phyloP scores from a whole-genome alignment of 1,140 invertebrate genomes.

The Macrotrachela quadricornifera region DNA sequence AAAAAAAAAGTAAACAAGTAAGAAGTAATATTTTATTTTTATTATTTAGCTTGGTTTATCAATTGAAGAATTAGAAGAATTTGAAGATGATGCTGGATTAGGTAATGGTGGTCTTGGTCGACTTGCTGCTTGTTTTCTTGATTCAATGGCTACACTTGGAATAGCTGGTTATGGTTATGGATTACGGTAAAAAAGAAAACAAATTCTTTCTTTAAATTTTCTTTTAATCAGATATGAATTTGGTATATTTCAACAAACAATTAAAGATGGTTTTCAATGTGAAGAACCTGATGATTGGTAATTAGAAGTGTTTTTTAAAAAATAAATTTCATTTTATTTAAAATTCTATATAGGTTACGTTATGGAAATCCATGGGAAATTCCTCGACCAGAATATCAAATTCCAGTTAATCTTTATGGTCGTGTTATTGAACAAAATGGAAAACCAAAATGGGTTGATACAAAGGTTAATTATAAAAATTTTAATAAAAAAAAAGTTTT shows the following conservation, averaged over 20 bases:
- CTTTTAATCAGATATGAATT: too few species aligned
- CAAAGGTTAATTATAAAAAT: too few species aligned
- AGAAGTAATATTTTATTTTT: too few species aligned
- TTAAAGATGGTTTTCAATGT: constrained; percentile 23
- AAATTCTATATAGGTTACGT: constrained; percentile 34
- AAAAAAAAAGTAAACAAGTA: too few species aligned
- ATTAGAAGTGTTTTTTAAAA: too few species aligned
- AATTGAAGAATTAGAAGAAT: constrained; percentile 87
- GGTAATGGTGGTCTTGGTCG: constrained; percentile 94
- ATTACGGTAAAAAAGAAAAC: too few species aligned
- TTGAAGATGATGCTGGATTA: constrained; percentile 91
- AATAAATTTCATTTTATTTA: too few species aligned
- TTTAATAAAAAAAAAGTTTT: too few species aligned
- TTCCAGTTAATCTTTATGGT: constrained; percentile 89
- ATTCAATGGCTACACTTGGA: constrained; percentile 88
- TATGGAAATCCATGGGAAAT: constrained; percentile 95
- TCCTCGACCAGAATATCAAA: constrained; percentile 68
- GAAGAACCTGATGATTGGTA: constrained; percentile 94
- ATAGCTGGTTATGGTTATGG: constrained; percentile 96
- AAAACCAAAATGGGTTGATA: constrained; percentile 71
- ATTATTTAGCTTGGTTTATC: constrained; percentile 53
- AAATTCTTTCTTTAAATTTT: too few species aligned
- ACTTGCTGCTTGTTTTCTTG: constrained; percentile 87
- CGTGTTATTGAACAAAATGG: constrained; percentile 53
- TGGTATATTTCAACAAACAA: constrained; percentile 33